Percentiles rank a stretch among this genome's conserved stretches.
phyloP scores from a whole-genome alignment of 2,113 vertebrate genomes.

The Hiodon tergisus region DNA sequence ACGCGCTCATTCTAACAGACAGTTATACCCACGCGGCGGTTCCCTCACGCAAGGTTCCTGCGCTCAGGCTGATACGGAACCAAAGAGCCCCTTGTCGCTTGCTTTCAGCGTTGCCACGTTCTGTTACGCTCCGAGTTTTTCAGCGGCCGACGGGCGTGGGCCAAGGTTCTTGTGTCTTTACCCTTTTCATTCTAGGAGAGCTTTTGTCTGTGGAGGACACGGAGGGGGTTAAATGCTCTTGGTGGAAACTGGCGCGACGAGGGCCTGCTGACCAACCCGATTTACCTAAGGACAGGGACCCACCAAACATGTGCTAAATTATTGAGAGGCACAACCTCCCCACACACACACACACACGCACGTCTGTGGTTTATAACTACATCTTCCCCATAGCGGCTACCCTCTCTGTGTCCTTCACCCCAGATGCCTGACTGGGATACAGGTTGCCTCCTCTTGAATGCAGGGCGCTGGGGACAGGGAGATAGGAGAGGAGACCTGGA shows the following conservation, averaged over 20 bases:
- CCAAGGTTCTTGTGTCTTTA: too few species aligned
- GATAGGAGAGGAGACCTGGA: background rate
- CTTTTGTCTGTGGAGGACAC: background rate
- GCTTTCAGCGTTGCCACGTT: background rate
- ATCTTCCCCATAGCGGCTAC: too few species aligned
- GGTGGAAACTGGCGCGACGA: background rate
- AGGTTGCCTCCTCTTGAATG: background rate
- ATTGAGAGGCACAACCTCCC: background rate
- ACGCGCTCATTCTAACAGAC: background rate
- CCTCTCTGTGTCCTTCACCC: background rate
- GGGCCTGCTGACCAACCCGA: background rate
- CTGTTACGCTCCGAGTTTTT: too few species aligned
- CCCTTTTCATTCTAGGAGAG: too few species aligned
- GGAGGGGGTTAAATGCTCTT: too few species aligned
- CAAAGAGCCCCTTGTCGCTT: background rate
- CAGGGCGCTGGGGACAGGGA: background rate
- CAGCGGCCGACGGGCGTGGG: too few species aligned
- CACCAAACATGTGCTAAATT: background rate
- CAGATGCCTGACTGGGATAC: background rate
- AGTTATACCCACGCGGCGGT: background rate
- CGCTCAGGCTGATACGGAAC: too few species aligned
- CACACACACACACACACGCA: too few species aligned
- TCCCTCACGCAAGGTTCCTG: too few species aligned
- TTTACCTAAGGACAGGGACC: background rate
- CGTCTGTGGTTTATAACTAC: background rate